phyloP scores from a whole-genome alignment of 2,888 invertebrate species.

The Pammene aurita region DNA sequence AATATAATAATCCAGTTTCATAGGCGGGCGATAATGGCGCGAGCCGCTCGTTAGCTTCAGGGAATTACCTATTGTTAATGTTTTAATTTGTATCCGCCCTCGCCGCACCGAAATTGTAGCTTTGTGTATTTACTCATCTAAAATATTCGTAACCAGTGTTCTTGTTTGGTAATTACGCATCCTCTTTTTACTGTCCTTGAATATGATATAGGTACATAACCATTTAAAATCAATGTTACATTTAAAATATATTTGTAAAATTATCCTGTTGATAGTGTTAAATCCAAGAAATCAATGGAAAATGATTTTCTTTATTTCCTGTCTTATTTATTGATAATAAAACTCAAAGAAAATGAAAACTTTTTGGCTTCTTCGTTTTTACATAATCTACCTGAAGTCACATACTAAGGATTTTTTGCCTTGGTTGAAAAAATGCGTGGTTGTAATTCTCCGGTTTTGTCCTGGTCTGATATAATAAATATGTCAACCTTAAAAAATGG shows the following conservation, averaged over 20 bases:
- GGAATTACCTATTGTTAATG: constrained; percentile 80
- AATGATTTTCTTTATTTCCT: too few relatives aligned
- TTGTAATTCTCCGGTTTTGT: too few relatives aligned
- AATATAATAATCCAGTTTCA: constrained; percentile 76
- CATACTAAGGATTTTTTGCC: too few relatives aligned
- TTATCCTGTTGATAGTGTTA: background rate
- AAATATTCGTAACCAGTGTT: constrained; percentile 30
- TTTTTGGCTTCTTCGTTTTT: too few relatives aligned
- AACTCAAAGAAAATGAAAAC: too few relatives aligned
- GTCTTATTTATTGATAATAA: too few relatives aligned
- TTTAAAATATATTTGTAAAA: background rate
- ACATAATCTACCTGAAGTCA: too few relatives aligned
- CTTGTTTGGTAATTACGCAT: constrained; percentile 25
- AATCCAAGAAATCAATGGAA: too few relatives aligned
- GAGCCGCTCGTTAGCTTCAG: constrained; percentile 73
- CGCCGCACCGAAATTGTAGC: constrained; percentile 44
- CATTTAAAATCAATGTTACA: background rate
- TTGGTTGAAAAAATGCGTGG: too few relatives aligned
- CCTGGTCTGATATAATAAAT: too few relatives aligned
- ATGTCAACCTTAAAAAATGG: too few relatives aligned
- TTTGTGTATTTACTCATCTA: constrained; percentile 33
- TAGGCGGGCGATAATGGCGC: constrained; percentile 73
- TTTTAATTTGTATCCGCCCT: constrained; percentile 76
- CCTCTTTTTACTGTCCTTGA: constrained; percentile 6
- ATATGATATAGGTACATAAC: background rate